Base-by-base conservation (phyloP, 2,113 vertebrate species). In the Nicator chloris region DNA sequence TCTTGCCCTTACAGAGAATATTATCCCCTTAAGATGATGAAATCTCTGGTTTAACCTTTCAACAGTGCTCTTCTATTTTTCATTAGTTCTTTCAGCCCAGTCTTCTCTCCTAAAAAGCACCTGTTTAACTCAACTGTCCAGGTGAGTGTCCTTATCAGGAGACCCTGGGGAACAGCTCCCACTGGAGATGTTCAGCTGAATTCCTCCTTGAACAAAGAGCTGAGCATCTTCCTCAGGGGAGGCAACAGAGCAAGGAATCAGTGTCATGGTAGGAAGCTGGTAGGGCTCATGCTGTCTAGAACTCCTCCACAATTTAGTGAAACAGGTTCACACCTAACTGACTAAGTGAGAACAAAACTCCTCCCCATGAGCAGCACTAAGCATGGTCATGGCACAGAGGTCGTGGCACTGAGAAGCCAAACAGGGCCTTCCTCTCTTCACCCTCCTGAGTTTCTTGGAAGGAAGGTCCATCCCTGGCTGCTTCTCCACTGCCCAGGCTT, bases 341-440 rank as follows among this genome's bases (percentile, higher is more conserved):
- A 90, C 85, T 82, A 92, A 70, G 51, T 92, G 92, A 96, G 82
- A 85, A 60, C 31, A 56, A 57, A 84, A 88, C 0, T 1, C 37
- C 76, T 82, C 88, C 80, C 92, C 92, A 72, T 42, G 64, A 90
- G 92, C 95, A 96, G 92, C 88, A 88, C 56, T 86, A 68, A 86
- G 76, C 65, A 45, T 39, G 72, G 69, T 77, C 71, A 80, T 88
- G 90, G 90, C 93, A 97, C 91, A 92, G 86, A 82, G 70, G 73
- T 53, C 0, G 56, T 93, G 82, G 87, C 93, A 94, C 88, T 23
- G 64, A 91, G 70, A 86, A 45, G 69, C 42, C 68, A 65, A 71
- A 78, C 14, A 8, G 85, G 73, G 51, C 83, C 56, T 82, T 91
- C 51, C 63, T 71, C 76, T 78, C 33, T 61, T 91, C 80, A 21